Conservation (phyloP, 2,797 vertebrate species). For the Acridotheres tristis region DNA sequence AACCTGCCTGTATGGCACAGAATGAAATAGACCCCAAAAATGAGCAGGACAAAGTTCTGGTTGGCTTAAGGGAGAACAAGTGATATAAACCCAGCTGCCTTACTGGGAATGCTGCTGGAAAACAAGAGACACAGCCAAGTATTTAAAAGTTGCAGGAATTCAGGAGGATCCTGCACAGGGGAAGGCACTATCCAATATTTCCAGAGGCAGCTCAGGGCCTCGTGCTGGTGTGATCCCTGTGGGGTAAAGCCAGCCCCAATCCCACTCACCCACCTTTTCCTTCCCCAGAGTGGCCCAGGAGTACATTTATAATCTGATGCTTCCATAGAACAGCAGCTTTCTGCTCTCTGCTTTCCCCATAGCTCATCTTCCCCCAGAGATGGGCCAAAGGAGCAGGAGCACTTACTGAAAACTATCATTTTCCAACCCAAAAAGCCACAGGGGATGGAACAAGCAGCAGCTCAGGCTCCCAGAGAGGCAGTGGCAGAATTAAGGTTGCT, state of each 20-base stretch:
- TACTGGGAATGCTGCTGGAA: background rate
- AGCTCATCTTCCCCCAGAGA: background rate
- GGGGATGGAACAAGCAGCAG: rapidly evolving
- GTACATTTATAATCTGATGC: rapidly evolving
- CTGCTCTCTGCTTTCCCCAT: background rate
- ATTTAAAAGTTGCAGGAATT: background rate
- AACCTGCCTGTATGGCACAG: background rate
- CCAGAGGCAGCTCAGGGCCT: background rate
- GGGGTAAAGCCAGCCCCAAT: background rate
- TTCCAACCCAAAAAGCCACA: background rate
- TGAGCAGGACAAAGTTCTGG: rapidly evolving
- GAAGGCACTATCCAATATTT: background rate
- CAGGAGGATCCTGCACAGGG: background rate
- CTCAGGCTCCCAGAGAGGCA: background rate
- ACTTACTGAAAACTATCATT: background rate
- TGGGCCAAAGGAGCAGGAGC: rapidly evolving
- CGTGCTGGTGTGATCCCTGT: background rate
- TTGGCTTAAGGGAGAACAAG: background rate
- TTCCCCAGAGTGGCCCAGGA: background rate
- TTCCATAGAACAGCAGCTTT: background rate
- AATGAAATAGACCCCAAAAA: background rate
- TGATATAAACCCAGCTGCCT: rapidly evolving
- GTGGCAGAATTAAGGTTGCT: background rate
- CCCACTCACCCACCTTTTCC: background rate
- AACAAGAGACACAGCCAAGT: background rate